Percentiles rank a stretch among this genome's conserved stretches.
Conservation (phyloP, 2,888 invertebrate species). For the Synanthedon myopaeformis region DNA sequence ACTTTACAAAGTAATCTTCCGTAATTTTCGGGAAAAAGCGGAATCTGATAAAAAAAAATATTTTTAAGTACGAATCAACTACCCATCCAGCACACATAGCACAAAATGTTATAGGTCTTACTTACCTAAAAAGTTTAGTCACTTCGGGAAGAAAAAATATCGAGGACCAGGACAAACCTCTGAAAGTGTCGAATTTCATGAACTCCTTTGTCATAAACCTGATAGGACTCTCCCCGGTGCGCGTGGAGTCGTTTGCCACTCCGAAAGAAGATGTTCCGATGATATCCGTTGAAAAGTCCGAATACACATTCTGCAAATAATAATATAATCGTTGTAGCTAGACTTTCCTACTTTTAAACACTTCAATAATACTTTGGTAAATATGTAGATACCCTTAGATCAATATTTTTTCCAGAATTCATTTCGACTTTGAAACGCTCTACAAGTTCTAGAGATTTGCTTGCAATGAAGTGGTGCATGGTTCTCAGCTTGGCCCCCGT, state of each 20-base stretch:
- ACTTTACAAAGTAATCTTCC: constrained; percentile 20
- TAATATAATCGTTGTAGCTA: no score
- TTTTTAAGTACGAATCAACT: no score
- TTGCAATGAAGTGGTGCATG: constrained; percentile 12
- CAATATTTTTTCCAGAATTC: constrained; percentile 6
- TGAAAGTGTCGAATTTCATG: constrained; percentile 1
- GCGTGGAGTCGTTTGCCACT: constrained; percentile 19
- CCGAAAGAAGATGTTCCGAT: constrained; percentile 34
- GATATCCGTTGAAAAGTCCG: constrained; percentile 31
- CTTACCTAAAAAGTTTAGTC: no score
- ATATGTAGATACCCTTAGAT: constrained; percentile 12
- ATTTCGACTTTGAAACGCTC: constrained; percentile 16
- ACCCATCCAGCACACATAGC: no score
- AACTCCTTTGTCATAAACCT: constrained; percentile 3
- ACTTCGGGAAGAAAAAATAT: constrained; percentile 6
- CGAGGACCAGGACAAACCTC: constrained; percentile 1
- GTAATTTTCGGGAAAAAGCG: constrained; percentile 31
- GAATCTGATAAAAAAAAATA: no score
- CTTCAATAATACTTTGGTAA: neutral
- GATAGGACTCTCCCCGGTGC: constrained; percentile 8
- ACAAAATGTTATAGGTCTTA: no score
- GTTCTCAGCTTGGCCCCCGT: constrained; percentile 25
- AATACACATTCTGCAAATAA: constrained; percentile 13
- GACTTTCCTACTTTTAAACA: neutral
- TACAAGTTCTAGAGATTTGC: constrained; percentile 20